phyloP scores from a whole-genome alignment of 2,888 invertebrate species.

The Cosmia trapezina region DNA sequence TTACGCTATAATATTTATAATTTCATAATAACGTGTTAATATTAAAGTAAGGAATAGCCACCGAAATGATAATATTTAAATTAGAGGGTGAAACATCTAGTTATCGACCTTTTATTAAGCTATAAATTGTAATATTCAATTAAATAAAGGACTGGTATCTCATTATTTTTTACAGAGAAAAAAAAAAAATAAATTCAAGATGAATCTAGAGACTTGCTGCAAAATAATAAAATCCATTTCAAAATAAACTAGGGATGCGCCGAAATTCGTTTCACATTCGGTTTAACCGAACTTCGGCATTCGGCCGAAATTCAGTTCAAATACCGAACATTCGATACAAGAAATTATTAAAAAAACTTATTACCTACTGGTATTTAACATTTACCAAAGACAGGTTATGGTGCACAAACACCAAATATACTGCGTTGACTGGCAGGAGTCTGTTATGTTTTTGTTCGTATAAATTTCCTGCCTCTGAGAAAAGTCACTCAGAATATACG shows the following conservation, averaged over 20 bases:
- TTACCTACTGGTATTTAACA: too few species aligned
- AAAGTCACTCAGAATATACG: too few species aligned
- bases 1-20: slow-evolving; percentile 36
- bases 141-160: slow-evolving; percentile 34
- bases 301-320: too few species aligned
- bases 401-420: too few species aligned
- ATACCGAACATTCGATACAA: too few species aligned
- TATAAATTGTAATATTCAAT: neutral
- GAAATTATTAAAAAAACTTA: too few species aligned
- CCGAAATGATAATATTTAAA: slow-evolving; percentile 34
- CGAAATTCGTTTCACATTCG: too few species aligned
- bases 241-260: neutral
- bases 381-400: too few species aligned
- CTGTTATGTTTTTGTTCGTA: too few species aligned
- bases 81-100: slow-evolving; percentile 24
- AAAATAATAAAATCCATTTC: slow-evolving; percentile 3
- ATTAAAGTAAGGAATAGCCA: slow-evolving; percentile 52
- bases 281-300: too few species aligned
- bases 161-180: neutral
- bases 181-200: neutral
- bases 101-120: slow-evolving; percentile 13
- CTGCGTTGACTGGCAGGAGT: too few species aligned
- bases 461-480: too few species aligned
- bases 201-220: neutral
- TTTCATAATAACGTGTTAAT: slow-evolving; percentile 31